Percentiles rank a stretch among this genome's conserved stretches.
Evolutionary conservation across 2,888 invertebrate genomes (phyloP).

Genomic region (Drosophila pseudotakahashii): DNA sequence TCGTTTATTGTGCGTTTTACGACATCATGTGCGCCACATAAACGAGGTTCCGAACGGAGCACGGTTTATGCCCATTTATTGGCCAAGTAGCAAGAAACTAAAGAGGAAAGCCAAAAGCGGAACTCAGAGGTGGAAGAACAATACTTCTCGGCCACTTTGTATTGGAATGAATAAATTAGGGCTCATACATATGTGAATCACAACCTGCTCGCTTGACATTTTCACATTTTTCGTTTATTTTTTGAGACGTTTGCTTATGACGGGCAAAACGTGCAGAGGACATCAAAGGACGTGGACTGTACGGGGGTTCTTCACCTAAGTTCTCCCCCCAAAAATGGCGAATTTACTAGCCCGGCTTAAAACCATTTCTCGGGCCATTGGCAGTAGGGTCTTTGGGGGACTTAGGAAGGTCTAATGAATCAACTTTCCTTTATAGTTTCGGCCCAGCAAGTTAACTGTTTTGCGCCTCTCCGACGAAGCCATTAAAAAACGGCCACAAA

Average conservation of each 20-base stretch:
- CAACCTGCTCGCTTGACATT: slow-evolving; percentile 15
- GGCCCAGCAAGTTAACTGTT: slow-evolving; percentile 17
- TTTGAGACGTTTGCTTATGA: slow-evolving; percentile 3
- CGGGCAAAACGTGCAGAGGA: slow-evolving; percentile 15
- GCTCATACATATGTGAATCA: slow-evolving; percentile 29
- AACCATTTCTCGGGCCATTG: slow-evolving; percentile 22
- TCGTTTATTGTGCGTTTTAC: slow-evolving; percentile 74
- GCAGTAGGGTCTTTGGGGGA: slow-evolving; percentile 16
- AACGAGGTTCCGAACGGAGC: too few relatives aligned
- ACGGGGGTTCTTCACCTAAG: not conserved
- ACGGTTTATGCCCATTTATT: slow-evolving; percentile 60
- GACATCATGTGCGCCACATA: slow-evolving; percentile 70
- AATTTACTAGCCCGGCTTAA: not conserved
- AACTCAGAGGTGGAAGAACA: too few relatives aligned
- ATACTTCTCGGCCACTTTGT: slow-evolving; percentile 13
- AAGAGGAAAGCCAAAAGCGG: not conserved
- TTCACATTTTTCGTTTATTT: slow-evolving; percentile 7
- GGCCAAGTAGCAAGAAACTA: slow-evolving; percentile 47
- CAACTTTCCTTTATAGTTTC: slow-evolving; percentile 35
- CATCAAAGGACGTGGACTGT: slow-evolving; percentile 25
- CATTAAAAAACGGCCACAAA: slow-evolving; percentile 62
- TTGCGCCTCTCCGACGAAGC: slow-evolving; percentile 33
- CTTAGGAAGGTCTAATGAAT: slow-evolving; percentile 26
- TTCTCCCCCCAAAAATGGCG: not conserved
- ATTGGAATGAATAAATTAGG: slow-evolving; percentile 30